phyloP scores from a whole-genome alignment of 2,888 invertebrate species.

The Serripes groenlandicus region DNA sequence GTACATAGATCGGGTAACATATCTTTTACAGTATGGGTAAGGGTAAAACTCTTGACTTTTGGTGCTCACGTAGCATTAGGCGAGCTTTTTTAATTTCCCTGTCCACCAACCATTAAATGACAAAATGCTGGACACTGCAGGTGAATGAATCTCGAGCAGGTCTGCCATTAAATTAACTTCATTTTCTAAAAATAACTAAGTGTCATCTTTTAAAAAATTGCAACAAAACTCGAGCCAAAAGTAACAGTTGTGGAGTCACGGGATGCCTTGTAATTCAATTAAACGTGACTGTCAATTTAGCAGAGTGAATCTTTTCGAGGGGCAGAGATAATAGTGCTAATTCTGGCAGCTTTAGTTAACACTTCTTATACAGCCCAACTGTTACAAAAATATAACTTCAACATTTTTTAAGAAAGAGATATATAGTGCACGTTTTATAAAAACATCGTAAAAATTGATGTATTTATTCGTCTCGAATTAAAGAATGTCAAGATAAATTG shows the following conservation, averaged over 20 bases:
- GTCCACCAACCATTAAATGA: constrained; percentile 22
- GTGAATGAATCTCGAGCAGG: constrained; percentile 19
- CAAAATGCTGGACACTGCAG: constrained; percentile 20
- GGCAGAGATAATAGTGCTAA: constrained; percentile 2
- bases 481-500: too few relatives aligned
- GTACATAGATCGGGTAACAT: too few relatives aligned
- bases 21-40: too few relatives aligned
- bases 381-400: too few relatives aligned
- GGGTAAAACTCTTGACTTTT: constrained; percentile 21
- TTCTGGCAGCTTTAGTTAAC: neutral
- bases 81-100: constrained; percentile 27
- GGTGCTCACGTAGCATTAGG: constrained; percentile 14
- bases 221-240: constrained; percentile 9
- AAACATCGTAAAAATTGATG: too few relatives aligned
- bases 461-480: too few relatives aligned
- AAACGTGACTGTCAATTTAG: constrained; percentile 22
- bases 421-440: too few relatives aligned
- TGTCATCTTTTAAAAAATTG: constrained; percentile 22
- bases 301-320: constrained; percentile 17
- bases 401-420: too few relatives aligned
- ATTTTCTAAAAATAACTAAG: constrained; percentile 30
- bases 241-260: constrained; percentile 18
- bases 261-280: constrained; percentile 24
- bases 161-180: constrained; percentile 36
- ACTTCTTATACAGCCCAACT: neutral